Evolutionary conservation across 2,797 vertebrate species (phyloP).

Genomic region (Luscinia megarhynchos): DNA sequence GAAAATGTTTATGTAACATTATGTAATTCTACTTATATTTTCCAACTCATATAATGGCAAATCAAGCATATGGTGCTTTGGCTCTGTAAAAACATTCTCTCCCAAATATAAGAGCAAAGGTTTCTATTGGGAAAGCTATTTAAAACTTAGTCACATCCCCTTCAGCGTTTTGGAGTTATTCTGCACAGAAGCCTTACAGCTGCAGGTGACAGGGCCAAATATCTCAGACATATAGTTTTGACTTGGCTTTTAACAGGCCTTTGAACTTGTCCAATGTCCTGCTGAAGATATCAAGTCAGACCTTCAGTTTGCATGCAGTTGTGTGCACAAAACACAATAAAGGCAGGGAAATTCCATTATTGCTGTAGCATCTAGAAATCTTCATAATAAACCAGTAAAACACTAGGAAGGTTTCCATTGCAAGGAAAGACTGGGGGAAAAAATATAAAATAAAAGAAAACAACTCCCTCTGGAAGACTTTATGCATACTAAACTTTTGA

Average conservation of each 20-base stretch:
- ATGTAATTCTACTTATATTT: background rate
- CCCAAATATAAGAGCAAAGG: background rate
- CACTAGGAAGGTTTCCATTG: background rate
- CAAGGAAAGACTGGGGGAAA: accelerated
- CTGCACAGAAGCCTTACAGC: background rate
- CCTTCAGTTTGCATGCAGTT: background rate
- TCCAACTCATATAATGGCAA: background rate
- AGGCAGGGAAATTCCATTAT: background rate
- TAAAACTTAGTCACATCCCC: background rate
- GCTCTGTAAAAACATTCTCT: background rate
- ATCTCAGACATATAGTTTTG: background rate
- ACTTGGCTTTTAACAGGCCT: background rate
- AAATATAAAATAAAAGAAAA: background rate
- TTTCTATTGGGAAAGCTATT: background rate
- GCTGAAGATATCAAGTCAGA: background rate
- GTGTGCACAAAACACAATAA: background rate
- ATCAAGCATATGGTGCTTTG: background rate
- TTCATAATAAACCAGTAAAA: background rate
- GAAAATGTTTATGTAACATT: background rate
- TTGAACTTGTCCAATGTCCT: background rate
- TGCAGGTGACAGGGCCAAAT: background rate
- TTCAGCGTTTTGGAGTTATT: background rate
- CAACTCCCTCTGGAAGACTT: background rate
- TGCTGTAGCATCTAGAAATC: background rate
- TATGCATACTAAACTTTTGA: background rate